Conservation (phyloP, 2,797 vertebrate species). For the Bryconaethiops microstoma region DNA sequence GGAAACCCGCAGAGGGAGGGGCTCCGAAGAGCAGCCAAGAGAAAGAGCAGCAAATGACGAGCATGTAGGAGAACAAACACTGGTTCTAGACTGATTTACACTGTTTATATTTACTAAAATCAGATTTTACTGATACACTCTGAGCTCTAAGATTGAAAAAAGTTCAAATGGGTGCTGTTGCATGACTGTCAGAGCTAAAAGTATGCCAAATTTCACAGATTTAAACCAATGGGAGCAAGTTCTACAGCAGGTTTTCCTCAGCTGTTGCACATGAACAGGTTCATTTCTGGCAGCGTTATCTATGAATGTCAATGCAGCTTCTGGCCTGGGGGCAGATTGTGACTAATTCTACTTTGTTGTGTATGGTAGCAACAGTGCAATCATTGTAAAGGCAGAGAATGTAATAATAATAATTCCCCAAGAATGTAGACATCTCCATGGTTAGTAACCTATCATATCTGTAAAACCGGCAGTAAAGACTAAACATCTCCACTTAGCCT, state of each 20-base stretch:
- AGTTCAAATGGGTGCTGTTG: neutral
- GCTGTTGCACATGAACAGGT: conserved; percentile 37
- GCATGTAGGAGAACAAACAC: too few relatives aligned
- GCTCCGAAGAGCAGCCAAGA: too few relatives aligned
- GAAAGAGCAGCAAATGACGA: too few relatives aligned
- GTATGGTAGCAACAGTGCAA: conserved; percentile 56
- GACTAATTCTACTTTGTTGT: conserved; percentile 76
- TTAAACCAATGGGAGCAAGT: conserved; percentile 65
- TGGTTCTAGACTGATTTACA: too few relatives aligned
- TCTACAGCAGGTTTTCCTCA: conserved; percentile 22
- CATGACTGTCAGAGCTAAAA: neutral
- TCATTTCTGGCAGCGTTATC: conserved; percentile 40
- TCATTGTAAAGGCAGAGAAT: too few relatives aligned
- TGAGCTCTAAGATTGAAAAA: neutral
- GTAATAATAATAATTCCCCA: too few relatives aligned
- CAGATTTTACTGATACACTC: too few relatives aligned
- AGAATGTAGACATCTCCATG: conserved; percentile 29
- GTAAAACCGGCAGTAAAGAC: conserved; percentile 4
- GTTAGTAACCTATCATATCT: neutral
- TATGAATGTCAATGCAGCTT: conserved; percentile 66
- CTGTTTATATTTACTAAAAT: too few relatives aligned
- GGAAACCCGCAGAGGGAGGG: too few relatives aligned
- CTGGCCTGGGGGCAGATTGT: conserved; percentile 73
- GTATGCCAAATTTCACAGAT: neutral
- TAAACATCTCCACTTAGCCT: neutral